Conservation (phyloP, 2,888 invertebrate genomes). For the Philopedon plagiatum region DNA sequence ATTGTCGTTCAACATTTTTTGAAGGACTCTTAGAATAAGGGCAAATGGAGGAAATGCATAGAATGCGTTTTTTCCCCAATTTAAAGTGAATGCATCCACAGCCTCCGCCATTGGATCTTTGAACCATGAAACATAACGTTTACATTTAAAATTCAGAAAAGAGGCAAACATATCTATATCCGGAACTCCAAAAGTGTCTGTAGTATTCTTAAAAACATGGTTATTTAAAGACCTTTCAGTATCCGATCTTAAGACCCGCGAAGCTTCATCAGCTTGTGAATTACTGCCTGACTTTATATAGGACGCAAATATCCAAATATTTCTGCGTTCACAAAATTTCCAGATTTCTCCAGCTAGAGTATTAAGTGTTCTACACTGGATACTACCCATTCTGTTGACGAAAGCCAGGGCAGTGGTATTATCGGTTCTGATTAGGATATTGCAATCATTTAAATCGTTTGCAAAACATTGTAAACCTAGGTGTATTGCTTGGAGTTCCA, state of each 20-base stretch:
- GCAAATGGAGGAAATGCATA: conserved; percentile 29
- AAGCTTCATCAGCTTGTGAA: conserved; percentile 37
- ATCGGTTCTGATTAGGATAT: conserved; percentile 41
- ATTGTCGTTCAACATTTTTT: conserved; percentile 58
- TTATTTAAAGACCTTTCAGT: conserved; percentile 47
- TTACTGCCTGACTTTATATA: conserved; percentile 43
- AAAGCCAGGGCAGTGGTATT: conserved; percentile 51
- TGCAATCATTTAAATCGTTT: conserved; percentile 13
- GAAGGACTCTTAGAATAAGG: conserved; percentile 28
- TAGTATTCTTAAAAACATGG: no score
- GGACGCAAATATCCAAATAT: conserved; percentile 44
- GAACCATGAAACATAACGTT: conserved; percentile 18
- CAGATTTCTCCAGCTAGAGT: conserved; percentile 41
- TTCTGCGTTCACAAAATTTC: conserved; percentile 47
- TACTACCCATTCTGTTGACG: conserved; percentile 48
- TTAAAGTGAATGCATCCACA: conserved; percentile 57
- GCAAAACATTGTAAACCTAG: conserved; percentile 43
- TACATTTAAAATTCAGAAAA: neutral
- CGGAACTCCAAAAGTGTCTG: no score
- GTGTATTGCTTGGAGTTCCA: conserved; percentile 50
- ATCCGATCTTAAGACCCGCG: conserved; percentile 23
- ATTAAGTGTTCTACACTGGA: conserved; percentile 20
- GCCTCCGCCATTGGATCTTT: conserved; percentile 52
- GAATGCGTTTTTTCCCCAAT: conserved; percentile 37
- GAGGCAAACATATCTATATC: neutral